Evolutionary conservation across 2,797 vertebrate species (phyloP), one percentile per base, ranked within the genome.

Genomic region (Myotis vivesi): DNA sequence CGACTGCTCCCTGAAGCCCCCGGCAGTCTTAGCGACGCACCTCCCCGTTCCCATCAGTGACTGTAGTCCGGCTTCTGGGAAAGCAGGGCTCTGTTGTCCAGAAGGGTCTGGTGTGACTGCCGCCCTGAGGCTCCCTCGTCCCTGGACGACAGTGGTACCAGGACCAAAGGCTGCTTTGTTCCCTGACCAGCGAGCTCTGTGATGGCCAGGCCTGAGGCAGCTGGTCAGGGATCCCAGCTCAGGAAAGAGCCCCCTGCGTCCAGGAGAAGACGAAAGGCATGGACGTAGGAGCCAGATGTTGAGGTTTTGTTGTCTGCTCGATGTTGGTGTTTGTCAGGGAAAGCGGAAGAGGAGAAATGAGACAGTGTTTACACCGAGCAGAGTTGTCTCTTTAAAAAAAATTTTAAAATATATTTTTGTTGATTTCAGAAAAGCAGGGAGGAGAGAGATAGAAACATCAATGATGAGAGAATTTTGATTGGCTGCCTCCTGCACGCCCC

Each of bases 131-230:
- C 15, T 30, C 44, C 36, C 15, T 0, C 0, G 88, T 94, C 85
- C 94, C 55, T 0, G 16, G 10, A 46, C 36, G 73, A 95, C 72
- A 2, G 0, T 69, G 44, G 83, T 0, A 0, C 5, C 33, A 1
- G 0, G 1, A 89, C 10, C 44, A 49, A 57, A 38, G 28, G n/a
- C 80, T 76, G 59, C 87, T 3, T 6, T 55, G 72, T 89, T 36
- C 0, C 20, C 57, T 77, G 66, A 41, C 68, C 91, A 91, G 72
- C 7, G 0, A 55, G 0, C n/a, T 0, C 0, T 77, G 92, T 80
- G 93, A 68, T 79, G 3, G 8, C 19, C 0, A 23, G 91, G 44
- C 91, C 0, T 0, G 64, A 77, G 66, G n/a, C 64, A n/a, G 8
- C n/a, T 30, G 0, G 0, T 11, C 72, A 30, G 81, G 82, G 77